Evolutionary conservation across 2,797 vertebrate genomes (phyloP).

Genomic region (Megaceryle alcyon): DNA sequence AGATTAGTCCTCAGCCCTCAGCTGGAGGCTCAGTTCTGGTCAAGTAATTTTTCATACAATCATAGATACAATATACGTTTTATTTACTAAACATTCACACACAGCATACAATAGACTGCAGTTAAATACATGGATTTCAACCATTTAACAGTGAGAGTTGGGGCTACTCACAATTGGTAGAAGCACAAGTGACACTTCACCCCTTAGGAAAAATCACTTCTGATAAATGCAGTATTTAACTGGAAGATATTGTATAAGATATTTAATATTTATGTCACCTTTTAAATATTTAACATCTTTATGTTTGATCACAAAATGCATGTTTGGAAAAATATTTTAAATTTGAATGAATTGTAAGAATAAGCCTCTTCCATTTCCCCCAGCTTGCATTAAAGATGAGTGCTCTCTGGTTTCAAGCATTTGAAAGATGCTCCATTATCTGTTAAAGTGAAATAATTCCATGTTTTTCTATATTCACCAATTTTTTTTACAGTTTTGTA

Average conservation of each 20-base stretch:
- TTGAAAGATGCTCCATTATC: constrained; percentile 39
- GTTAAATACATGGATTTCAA: constrained; percentile 55
- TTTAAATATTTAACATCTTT: constrained; percentile 47
- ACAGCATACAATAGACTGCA: constrained; percentile 26
- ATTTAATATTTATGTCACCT: constrained; percentile 43
- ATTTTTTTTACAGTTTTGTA: neutral
- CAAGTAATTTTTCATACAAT: neutral
- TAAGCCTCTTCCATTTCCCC: constrained; percentile 27
- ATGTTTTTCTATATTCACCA: constrained; percentile 29
- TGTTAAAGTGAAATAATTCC: constrained; percentile 23
- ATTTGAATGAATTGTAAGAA: constrained; percentile 12
- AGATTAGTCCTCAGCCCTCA: constrained; percentile 34
- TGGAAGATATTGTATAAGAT: constrained; percentile 61
- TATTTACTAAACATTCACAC: constrained; percentile 37
- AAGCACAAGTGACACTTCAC: constrained; percentile 69
- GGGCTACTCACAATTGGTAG: constrained; percentile 54
- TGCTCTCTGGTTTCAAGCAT: constrained; percentile 32
- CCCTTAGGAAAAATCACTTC: constrained; percentile 68
- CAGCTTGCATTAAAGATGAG: constrained; percentile 13
- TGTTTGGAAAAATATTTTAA: constrained; percentile 20
- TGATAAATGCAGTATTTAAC: constrained; percentile 69
- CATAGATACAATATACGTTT: neutral
- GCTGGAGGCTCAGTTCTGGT: neutral
- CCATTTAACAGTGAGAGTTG: constrained; percentile 52
- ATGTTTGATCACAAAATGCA: constrained; percentile 29